Base-by-base conservation (phyloP, 2,888 invertebrate genomes). In the Nemoura dubitans region DNA sequence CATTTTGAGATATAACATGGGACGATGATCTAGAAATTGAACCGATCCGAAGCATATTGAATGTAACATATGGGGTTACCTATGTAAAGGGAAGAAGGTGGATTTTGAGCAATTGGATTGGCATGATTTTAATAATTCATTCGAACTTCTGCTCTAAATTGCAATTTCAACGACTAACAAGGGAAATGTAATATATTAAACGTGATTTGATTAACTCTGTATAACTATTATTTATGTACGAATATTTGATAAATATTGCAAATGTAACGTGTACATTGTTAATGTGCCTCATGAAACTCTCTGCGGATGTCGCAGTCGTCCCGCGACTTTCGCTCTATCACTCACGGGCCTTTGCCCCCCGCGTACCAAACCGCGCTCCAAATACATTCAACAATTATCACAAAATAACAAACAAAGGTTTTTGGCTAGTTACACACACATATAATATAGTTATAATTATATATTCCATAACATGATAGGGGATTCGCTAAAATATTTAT, bases 21-120 rank as follows among this genome's bases (percentile, higher is more conserved):
- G n/a, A n/a, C n/a, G n/a, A n/a, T n/a, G n/a, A n/a, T n/a, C n/a
- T n/a, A n/a, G n/a, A n/a, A n/a, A n/a, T n/a, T n/a, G n/a, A 36
- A 36, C 36, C 36, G 36, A 6, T 36, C 36, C 36, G 36, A 10
- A 36, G 10, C 36, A 36, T 10, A 36, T 36, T 36, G 36, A 10
- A 36, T n/a, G n/a, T 36, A 36, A 59, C 59, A 21, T 2, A 59
- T 1, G 59, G 59, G 59, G 21, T 1, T 59, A 7, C 14, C 59
- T 59, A 59, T 59, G 3, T 59, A 1, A 59, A 59, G 59, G 59
- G 59, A 59, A 59, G 59, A 59, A 59, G 59, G 14, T 59, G 59
- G 59, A 59, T 59, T 59, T 59, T 59, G 59, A 59, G 59, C 59
- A 59, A 59, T 59, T 59, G 59, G 59, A 59, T 59, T 59, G 59